Base-by-base conservation (phyloP, 2,113 vertebrate genomes). In the Corythornis madagascariensis region DNA sequence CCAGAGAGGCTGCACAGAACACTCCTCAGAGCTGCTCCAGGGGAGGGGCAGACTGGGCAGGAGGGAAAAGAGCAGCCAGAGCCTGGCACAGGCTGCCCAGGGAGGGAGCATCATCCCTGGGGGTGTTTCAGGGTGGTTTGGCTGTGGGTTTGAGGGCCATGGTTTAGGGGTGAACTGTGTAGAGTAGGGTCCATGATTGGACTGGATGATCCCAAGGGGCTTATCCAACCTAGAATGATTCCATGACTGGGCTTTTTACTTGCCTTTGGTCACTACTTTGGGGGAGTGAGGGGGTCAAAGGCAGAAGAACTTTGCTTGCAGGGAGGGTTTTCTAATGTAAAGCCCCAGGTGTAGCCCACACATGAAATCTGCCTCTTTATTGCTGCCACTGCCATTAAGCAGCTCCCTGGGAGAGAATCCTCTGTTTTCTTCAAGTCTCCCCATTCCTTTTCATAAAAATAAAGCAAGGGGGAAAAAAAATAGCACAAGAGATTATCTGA, bases 401-500 rank as follows among this genome's bases (percentile, higher is more conserved):
- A 53, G 7, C 22, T 60, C 21, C 16, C 53, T 29, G 72, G 38
- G 64, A 73, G 25, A 75, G 38, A 77, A 6, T 33, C 19, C n/a
- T 28, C 6, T 31, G 9, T 45, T 22, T 72, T 65, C 67, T 82
- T 91, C 43, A 53, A 67, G 28, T 16, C 50, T 70, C 63, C 16
- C 45, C 3, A 0, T 57, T 72, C 50, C 56, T 83, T 76, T 87
- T 66, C 66, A 69, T 63, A 82, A 89, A 50, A 90, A 83, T 66
- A 71, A 7, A 66, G 38, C 38, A 38, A 11, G 38, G 38, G 38
- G 10, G 10, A 38, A 38, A 38, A 38, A 38, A 38, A 38, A 38
- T 38, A 11, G 38, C 74, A 87, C 45, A 59, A 89, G 52, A 86
- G 81, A 95, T 84, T 92, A 93, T 38, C 71, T 75, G 63, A 90